Percentiles rank a stretch among this genome's conserved stretches.
These are phyloP conservation scores for Pseudopipra pipra DNA, from an alignment of 2,113 vertebrate genomes.

Conservation along the genomic window DNA sequence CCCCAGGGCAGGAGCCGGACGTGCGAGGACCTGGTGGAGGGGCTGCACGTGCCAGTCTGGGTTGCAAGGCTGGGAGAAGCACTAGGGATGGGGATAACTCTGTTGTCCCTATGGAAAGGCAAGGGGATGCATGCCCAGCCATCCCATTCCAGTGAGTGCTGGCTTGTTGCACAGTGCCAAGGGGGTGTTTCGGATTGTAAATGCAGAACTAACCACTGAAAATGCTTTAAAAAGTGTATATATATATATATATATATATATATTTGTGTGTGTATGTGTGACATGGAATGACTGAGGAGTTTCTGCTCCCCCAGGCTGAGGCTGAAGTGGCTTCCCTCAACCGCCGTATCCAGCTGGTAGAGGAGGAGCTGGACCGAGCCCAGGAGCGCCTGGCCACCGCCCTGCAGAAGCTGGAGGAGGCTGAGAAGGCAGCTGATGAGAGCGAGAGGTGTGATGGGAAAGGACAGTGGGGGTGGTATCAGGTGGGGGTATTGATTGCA, in stretches of 20 bases:
- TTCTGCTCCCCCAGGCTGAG: conserved; percentile 81
- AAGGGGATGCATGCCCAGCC: neutral
- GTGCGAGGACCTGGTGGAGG: neutral
- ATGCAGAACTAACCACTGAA: neutral
- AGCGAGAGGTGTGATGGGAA: conserved; percentile 85
- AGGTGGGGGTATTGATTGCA: neutral
- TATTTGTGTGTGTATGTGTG: too few species aligned
- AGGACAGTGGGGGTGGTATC: neutral
- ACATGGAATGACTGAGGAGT: neutral
- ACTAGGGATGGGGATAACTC: neutral
- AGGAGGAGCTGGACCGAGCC: conserved; percentile 95
- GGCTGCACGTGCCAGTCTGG: neutral
- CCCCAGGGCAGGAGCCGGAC: neutral
- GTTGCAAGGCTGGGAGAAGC: neutral
- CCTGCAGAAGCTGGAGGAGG: conserved; percentile 96
- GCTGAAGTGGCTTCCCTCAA: conserved; percentile 96
- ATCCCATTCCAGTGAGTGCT: neutral
- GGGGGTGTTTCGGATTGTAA: neutral
- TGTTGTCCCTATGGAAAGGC: fast-evolving
- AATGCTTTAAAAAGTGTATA: neutral
- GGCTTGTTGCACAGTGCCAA: neutral
- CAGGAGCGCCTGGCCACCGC: conserved; percentile 95
- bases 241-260: too few species aligned
- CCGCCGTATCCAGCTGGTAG: conserved; percentile 96
- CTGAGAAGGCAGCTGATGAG: conserved; percentile 96